Evolutionary conservation across 2,797 vertebrate species (phyloP).

Genomic region (Micromesistius poutassou): DNA sequence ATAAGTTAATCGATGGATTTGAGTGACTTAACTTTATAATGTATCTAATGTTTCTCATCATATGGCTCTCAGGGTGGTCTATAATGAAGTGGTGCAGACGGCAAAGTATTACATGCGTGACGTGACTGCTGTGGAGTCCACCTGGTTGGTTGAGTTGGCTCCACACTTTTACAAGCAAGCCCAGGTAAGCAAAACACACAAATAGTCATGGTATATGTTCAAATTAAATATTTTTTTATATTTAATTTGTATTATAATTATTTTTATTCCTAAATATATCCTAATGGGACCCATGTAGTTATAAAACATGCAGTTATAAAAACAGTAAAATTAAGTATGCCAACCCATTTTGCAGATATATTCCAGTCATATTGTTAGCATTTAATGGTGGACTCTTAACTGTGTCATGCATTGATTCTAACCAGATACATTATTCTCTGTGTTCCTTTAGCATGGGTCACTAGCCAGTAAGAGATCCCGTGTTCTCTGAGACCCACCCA

Average conservation of each 20-base stretch:
- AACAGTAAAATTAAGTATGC: neutral
- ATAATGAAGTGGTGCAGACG: constrained; percentile 95
- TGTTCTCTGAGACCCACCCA: constrained; percentile 76
- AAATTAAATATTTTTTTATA: no score
- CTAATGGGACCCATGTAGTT: neutral
- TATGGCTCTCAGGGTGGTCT: constrained; percentile 84
- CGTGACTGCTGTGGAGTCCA: constrained; percentile 92
- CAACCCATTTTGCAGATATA: neutral
- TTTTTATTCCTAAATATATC: no score
- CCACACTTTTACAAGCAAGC: constrained; percentile 99
- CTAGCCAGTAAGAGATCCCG: constrained; percentile 89
- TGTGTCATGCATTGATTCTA: constrained; percentile 1
- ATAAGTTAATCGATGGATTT: neutral
- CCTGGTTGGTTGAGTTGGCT: constrained; percentile 94
- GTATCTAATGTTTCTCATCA: neutral
- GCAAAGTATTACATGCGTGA: constrained; percentile 97
- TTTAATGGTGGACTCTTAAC: neutral
- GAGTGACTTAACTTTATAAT: neutral
- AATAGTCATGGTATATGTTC: no score
- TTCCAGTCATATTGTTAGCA: neutral
- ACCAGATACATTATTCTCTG: constrained; percentile 13
- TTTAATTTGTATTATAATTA: no score
- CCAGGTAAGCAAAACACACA: constrained; percentile 76
- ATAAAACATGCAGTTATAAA: neutral
- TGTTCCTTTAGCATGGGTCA: constrained; percentile 82